phyloP scores from a whole-genome alignment of 2,797 vertebrate species.

The Tauraco hartlaubi region DNA sequence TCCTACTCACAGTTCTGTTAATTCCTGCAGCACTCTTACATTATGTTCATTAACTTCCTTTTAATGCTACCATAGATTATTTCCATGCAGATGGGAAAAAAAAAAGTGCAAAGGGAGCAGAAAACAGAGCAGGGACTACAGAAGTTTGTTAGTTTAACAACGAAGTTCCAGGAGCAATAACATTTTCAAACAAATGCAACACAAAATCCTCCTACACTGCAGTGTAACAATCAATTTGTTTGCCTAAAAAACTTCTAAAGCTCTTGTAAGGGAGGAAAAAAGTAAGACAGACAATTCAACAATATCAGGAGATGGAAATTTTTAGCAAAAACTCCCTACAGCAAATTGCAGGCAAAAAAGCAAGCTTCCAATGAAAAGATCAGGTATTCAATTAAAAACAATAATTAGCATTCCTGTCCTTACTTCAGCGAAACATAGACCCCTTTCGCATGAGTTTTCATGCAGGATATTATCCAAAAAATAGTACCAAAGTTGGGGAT shows the following conservation, averaged over 20 bases:
- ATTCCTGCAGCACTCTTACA: constrained; percentile 18
- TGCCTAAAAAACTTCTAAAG: constrained; percentile 46
- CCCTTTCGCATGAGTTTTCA: neutral
- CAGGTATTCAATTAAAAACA: neutral
- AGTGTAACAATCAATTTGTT: constrained; percentile 62
- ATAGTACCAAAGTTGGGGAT: rapidly evolving
- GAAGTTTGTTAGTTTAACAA: constrained; percentile 15
- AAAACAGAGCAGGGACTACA: constrained; percentile 6
- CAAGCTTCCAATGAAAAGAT: neutral
- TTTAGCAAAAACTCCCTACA: neutral
- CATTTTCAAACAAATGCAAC: constrained; percentile 45
- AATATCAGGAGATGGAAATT: neutral
- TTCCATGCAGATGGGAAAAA: neutral
- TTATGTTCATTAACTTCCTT: constrained; percentile 39
- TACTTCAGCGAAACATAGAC: neutral
- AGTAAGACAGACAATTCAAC: neutral
- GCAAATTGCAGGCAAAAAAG: neutral
- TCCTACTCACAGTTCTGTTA: neutral
- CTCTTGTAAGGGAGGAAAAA: neutral
- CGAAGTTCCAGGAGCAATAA: neutral
- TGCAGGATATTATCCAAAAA: neutral
- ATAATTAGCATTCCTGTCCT: neutral
- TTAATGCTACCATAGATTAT: neutral
- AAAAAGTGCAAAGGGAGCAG: neutral
- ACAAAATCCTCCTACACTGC: constrained; percentile 15